Evolutionary conservation across 2,797 vertebrate species (phyloP).

Genomic region (Micropoecilia bifurca): DNA sequence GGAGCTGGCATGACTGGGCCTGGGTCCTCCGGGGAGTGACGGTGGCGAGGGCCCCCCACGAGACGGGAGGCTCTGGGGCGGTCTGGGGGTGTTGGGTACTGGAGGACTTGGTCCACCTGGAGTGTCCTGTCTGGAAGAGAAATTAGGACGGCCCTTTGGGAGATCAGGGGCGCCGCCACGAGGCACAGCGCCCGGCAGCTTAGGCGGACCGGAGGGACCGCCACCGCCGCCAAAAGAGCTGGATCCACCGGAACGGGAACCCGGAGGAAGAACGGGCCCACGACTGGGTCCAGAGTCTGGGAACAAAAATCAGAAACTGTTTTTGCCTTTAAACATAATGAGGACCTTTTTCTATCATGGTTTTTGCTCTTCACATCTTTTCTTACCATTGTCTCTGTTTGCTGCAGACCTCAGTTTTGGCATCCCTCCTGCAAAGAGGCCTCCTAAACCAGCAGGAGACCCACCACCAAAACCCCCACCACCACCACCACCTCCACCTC

Average conservation of each 20-base stretch:
- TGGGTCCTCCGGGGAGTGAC: slow-evolving; percentile 70
- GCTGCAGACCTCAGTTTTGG: slow-evolving; percentile 90
- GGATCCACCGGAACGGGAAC: slow-evolving; percentile 82
- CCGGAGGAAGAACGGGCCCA: slow-evolving; percentile 86
- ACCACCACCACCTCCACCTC: slow-evolving; percentile 47
- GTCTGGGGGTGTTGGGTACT: slow-evolving; percentile 89
- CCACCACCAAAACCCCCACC: slow-evolving; percentile 79
- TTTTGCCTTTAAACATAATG: background rate
- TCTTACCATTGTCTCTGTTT: slow-evolving; percentile 87
- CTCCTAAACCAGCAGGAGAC: slow-evolving; percentile 86
- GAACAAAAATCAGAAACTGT: slow-evolving; percentile 14
- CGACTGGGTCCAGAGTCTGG: slow-evolving; percentile 85
- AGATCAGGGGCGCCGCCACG: slow-evolving; percentile 80
- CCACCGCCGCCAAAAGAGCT: slow-evolving; percentile 78
- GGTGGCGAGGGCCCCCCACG: slow-evolving; percentile 81
- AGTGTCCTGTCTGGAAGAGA: slow-evolving; percentile 81
- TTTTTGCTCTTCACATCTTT: background rate
- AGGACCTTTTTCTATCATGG: background rate
- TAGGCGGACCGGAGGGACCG: slow-evolving; percentile 64
- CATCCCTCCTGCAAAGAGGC: slow-evolving; percentile 95
- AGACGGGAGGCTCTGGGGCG: slow-evolving; percentile 70
- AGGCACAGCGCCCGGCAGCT: slow-evolving; percentile 75
- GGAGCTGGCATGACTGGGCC: slow-evolving; percentile 52
- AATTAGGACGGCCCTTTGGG: slow-evolving; percentile 81
- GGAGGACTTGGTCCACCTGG: slow-evolving; percentile 85